Conservation (phyloP, 2,888 invertebrate genomes). For the Gryllus longicercus region DNA sequence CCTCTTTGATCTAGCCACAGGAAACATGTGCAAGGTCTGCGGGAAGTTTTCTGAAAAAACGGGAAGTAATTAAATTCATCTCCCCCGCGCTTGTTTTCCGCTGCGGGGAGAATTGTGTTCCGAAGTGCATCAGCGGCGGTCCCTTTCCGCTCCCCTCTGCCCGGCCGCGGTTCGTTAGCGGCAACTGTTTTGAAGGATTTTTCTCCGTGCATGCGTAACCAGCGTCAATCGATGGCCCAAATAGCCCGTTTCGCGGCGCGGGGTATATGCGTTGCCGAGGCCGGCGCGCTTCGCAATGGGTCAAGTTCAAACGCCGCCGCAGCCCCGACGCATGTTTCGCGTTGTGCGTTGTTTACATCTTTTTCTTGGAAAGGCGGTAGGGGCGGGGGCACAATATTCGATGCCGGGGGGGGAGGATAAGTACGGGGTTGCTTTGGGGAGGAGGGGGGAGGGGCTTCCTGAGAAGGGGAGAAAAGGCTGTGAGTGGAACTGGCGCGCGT, state of each 20-base stretch:
- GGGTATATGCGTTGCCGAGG: neutral
- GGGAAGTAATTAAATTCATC: neutral
- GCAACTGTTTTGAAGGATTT: neutral
- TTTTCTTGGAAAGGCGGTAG: neutral
- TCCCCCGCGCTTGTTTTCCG: neutral
- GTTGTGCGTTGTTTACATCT: neutral
- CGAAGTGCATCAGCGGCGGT: neutral
- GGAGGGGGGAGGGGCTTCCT: neutral
- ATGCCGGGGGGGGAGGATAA: neutral
- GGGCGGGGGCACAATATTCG: neutral
- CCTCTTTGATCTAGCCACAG: no score
- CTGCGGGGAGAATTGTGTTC: neutral
- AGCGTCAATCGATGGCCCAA: neutral
- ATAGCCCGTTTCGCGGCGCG: neutral
- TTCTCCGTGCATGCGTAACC: neutral
- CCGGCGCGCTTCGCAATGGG: constrained; percentile 5
- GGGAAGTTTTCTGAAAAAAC: neutral
- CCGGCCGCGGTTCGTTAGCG: neutral
- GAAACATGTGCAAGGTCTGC: no score
- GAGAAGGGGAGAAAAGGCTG: neutral
- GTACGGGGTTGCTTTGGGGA: neutral
- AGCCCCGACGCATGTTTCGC: neutral
- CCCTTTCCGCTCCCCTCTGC: neutral
- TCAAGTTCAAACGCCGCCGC: neutral
- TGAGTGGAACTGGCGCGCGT: no score